Evolutionary conservation across 92 coral and sea anemone species (phyloP).

Genomic region (Hydrozoanthus gracilis): DNA sequence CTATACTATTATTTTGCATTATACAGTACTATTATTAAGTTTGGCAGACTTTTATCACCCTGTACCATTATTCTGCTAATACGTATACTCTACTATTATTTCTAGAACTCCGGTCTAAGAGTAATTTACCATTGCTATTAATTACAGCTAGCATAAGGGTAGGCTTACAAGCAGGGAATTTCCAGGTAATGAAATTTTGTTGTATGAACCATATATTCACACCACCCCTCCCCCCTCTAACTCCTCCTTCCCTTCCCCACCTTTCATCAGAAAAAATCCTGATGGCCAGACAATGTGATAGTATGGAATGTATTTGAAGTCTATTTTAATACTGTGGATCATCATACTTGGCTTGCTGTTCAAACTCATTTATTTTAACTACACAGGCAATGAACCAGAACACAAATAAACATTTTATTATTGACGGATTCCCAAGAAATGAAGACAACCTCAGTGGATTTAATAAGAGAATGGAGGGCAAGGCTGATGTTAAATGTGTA

Average conservation of each 20-base stretch:
- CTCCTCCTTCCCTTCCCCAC: neutral
- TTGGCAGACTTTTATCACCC: too few relatives aligned
- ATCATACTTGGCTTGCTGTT: neutral
- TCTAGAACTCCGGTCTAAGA: too few relatives aligned
- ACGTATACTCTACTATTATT: too few relatives aligned
- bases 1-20: too few relatives aligned
- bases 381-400: slow-evolving; percentile 92
- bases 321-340: neutral
- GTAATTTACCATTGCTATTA: too few relatives aligned
- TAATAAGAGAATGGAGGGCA: slow-evolving; percentile 78
- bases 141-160: too few relatives aligned
- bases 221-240: neutral
- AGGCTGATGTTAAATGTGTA: slow-evolving; percentile 86
- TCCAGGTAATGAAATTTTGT: too few relatives aligned
- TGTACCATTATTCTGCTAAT: too few relatives aligned
- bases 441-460: slow-evolving; percentile 91
- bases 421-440: slow-evolving; percentile 99
- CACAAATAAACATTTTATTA: slow-evolving; percentile 76
- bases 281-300: too few relatives aligned
- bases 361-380: neutral
- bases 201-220: neutral
- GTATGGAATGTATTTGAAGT: neutral
- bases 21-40: too few relatives aligned
- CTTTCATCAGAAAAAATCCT: too few relatives aligned
- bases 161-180: too few relatives aligned